These are phyloP conservation scores for Egretta garzetta DNA, from an alignment of 2,113 vertebrate species.

Conservation along the genomic window DNA sequence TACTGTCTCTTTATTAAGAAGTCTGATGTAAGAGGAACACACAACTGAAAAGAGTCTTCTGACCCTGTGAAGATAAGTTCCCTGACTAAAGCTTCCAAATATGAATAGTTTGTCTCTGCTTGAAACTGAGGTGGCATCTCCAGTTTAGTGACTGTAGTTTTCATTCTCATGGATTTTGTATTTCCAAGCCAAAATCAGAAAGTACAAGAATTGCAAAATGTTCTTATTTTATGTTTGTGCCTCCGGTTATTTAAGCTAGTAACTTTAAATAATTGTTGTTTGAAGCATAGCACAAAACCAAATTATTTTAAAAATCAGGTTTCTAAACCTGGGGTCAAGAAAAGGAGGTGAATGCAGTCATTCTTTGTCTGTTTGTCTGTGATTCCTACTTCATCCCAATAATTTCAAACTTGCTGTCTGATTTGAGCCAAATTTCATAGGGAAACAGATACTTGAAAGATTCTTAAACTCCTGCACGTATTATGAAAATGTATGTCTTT, in stretches of 20 bases:
- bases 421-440: background rate
- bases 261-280: background rate
- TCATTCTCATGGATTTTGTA: background rate
- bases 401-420: background rate
- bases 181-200: background rate
- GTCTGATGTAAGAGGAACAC: background rate
- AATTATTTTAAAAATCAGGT: background rate
- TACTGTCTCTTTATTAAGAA: background rate
- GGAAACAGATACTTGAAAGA: background rate
- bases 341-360: background rate
- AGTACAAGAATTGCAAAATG: background rate
- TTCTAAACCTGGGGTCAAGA: background rate
- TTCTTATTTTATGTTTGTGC: background rate
- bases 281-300: background rate
- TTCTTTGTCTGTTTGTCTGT: background rate
- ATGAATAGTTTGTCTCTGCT: background rate
- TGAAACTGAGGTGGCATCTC: background rate
- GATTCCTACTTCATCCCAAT: background rate
- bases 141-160: background rate
- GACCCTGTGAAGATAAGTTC: background rate
- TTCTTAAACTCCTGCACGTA: background rate
- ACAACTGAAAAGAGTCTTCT: background rate
- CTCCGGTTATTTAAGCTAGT: background rate
- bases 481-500: conserved; percentile 36
- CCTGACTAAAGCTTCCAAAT: background rate